Evolutionary conservation across 2,888 invertebrate genomes (phyloP), one percentile per base, ranked within the genome.

Genomic region (Rhimphoctona megacephalus): DNA sequence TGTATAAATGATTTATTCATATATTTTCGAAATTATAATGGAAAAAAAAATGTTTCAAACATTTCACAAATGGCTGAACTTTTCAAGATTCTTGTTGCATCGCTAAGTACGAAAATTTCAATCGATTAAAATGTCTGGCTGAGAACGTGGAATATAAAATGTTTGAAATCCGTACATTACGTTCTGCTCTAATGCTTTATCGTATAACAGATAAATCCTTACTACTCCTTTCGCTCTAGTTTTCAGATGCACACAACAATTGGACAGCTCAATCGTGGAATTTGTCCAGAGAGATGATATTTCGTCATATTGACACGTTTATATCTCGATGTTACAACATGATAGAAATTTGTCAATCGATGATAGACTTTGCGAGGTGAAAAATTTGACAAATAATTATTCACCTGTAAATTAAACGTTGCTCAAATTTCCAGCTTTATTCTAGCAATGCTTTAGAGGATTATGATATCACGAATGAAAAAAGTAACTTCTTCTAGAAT

Each of bases 291-390:
- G 96, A 97, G n/a, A 96, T 96, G 4, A 97, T 98, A 88, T 98
- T 98, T 93, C 97, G 97, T 91, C 97, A 98, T 91, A 95, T 98
- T 19, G 97, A 98, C 93, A 97, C 98, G 0, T 98, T 98, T 92
- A 96, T 98, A 46, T 97, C 97, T 93, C 95, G 98, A 76, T 97
- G 98, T 90, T 96, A 97, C 86, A 98, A 98, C 94, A 96, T 98
- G 94, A 96, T 98, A 72, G 97, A 98, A 94, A 97, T 98, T 25
- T 98, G 98, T 92, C 97, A 98, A 90, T 97, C 97, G 77, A 98
- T 98, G 97, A 97, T 98, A 85, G 97, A 97, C 81, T 98, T 98
- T 94, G 98, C 97, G 4, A 96, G 98, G 94, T 96, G 93, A 87
- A 87, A 4, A 54, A 54, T 36, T 17, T 57, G 4, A 30, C 7